Evolutionary conservation across 2,797 vertebrate genomes (phyloP).

Genomic region (Pangasius djambal): DNA sequence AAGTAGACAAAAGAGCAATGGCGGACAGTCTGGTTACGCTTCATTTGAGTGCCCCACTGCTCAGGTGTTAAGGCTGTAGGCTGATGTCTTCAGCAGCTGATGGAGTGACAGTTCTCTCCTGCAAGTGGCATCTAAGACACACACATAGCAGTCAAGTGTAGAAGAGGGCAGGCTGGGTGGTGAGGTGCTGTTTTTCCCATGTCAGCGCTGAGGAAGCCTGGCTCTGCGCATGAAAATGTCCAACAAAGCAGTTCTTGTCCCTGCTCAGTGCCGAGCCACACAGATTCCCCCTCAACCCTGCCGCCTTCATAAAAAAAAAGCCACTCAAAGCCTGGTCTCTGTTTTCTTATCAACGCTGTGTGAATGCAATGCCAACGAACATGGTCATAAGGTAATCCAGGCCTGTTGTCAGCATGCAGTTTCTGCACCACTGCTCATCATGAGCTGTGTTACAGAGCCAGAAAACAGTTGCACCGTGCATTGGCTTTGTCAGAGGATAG

Average conservation of each 20-base stretch:
- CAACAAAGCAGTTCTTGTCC: conserved; percentile 73
- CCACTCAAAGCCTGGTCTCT: conserved; percentile 43
- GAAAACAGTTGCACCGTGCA: background rate
- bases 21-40: background rate
- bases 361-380: conserved; percentile 11
- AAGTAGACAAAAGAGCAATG: background rate
- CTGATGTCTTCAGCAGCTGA: conserved; percentile 36
- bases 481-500: background rate
- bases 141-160: conserved; percentile 47
- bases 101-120: conserved; percentile 46
- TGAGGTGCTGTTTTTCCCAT: conserved; percentile 57
- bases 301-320: conserved; percentile 71
- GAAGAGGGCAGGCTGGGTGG: conserved; percentile 50
- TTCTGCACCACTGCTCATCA: background rate
- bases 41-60: background rate
- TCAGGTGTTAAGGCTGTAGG: conserved; percentile 10
- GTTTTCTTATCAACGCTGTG: conserved; percentile 39
- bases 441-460: background rate
- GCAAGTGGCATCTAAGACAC: conserved; percentile 59
- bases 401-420: conserved; percentile 23
- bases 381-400: conserved; percentile 32
- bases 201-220: conserved; percentile 62
- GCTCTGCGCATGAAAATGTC: conserved; percentile 62
- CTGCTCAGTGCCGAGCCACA: conserved; percentile 66
- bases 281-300: conserved; percentile 59